Conservation (phyloP, 53 echinoderm and acorn worm species). For the Actinopyga echinites region DNA sequence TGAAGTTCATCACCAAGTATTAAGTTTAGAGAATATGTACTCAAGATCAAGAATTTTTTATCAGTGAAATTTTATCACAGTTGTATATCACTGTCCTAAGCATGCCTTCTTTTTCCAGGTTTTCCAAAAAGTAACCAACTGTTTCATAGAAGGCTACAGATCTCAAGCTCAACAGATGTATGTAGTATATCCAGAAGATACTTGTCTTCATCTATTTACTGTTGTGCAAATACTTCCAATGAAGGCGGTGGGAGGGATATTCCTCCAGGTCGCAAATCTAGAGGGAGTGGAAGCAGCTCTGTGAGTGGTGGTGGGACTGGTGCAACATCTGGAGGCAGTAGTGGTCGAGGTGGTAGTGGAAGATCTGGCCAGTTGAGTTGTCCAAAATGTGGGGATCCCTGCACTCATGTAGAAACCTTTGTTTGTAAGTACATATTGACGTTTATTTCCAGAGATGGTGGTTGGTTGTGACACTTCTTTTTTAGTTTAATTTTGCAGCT, state of each 20-base stretch:
- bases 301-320: slow-evolving; percentile 18
- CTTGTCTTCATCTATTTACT: background rate
- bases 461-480: background rate
- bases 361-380: slow-evolving; percentile 83
- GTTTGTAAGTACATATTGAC: slow-evolving; percentile 76
- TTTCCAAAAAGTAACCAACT: background rate
- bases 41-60: too few species aligned
- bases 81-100: too few species aligned
- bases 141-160: background rate
- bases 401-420: slow-evolving; percentile 98
- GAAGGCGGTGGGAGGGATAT: slow-evolving; percentile 34
- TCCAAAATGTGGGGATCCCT: slow-evolving; percentile 96
- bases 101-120: background rate
- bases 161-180: background rate
- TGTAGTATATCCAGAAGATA: background rate
- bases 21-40: too few species aligned
- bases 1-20: too few species aligned
- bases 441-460: background rate
- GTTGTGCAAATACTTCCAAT: slow-evolving; percentile 11
- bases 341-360: slow-evolving; percentile 45
- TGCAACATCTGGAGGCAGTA: background rate
- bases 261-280: slow-evolving; percentile 27
- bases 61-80: background rate
- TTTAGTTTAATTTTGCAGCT: too few species aligned
- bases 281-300: slow-evolving; percentile 22